phyloP scores from a whole-genome alignment of 2,888 invertebrate genomes.

The Eremobia ochroleuca region DNA sequence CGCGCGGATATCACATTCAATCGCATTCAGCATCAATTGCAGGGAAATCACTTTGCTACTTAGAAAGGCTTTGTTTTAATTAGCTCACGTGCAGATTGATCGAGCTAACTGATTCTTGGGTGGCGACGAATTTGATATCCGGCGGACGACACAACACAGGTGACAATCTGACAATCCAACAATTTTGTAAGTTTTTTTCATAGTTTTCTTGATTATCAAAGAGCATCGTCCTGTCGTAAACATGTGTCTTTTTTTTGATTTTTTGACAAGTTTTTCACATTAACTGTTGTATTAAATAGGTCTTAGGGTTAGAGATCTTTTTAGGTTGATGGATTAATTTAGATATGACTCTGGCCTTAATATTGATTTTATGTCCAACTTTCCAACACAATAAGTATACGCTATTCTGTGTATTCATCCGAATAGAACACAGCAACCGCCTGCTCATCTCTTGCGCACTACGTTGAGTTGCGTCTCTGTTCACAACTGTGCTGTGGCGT shows the following conservation, averaged over 20 bases:
- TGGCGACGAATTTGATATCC: not conserved
- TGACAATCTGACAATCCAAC: not conserved
- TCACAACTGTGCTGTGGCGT: slow-evolving; percentile 24
- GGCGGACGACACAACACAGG: not conserved
- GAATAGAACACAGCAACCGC: not conserved
- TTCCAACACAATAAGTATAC: not conserved
- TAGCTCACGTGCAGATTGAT: slow-evolving; percentile 4
- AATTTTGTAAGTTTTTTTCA: not conserved
- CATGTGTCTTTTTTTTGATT: too few relatives aligned
- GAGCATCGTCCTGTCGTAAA: too few relatives aligned
- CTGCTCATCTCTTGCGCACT: too few relatives aligned
- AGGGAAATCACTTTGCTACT: slow-evolving; percentile 20
- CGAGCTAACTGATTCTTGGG: slow-evolving; percentile 1
- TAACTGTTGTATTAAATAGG: not conserved
- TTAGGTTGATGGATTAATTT: not conserved
- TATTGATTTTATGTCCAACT: too few relatives aligned
- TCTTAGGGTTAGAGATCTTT: not conserved
- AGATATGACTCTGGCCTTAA: not conserved
- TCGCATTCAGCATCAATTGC: too few relatives aligned
- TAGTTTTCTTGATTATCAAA: too few relatives aligned
- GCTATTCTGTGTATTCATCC: not conserved
- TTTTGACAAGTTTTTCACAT: not conserved
- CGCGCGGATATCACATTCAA: too few relatives aligned
- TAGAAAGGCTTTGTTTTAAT: slow-evolving; percentile 29
- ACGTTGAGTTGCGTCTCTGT: slow-evolving; percentile 21